Evolutionary conservation across 2,797 vertebrate species (phyloP), one percentile per base, ranked within the genome.

Genomic region (Falco novaeseelandiae): DNA sequence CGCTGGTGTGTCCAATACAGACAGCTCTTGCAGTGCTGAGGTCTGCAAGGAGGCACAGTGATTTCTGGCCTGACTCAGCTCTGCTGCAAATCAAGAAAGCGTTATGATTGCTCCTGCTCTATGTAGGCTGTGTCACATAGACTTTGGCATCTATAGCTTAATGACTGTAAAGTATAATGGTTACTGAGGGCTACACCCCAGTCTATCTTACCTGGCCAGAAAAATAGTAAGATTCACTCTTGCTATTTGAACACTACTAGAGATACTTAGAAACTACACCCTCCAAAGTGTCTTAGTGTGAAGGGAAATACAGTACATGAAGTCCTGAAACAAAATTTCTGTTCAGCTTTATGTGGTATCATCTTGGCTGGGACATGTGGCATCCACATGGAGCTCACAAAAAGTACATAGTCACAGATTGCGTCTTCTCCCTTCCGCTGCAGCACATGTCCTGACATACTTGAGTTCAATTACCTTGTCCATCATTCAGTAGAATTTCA

Each of bases 381-480:
- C 38, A 77, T 38, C 59, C 63, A 67, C 52, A 32, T 23, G 34
- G 42, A 52, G 27, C 10, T 80, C 54, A 38, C 19, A 26, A 1
- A 42, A 23, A 58, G 11, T 6, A 13, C 9, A 6, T 15, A 22
- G 32, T 36, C 32, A 27, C 42, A 10, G 13, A 38, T 2, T 10
- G 19, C 0, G 0, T 74, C 26, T 57, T 71, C 73, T 91, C 22
- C 36, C 8, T 57, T 67, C 49, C 0, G 0, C 34, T 74, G 65
- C 30, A 65, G 42, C 55, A 40, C 14, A 2, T 12, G 27, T 73
- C 10, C 70, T 88, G 55, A 71, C 59, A 12, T 19, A 23, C 14
- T 42, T 55, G 46, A 72, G 21, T 48, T 87, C 36, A 67, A 13
- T 30, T 52, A 30, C 30, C 38, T 46, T 77, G 15, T 29, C 85